Percentiles rank a stretch among this genome's conserved stretches.
Evolutionary conservation across 2,113 vertebrate genomes (phyloP).

Genomic region (Setophaga petechia): DNA sequence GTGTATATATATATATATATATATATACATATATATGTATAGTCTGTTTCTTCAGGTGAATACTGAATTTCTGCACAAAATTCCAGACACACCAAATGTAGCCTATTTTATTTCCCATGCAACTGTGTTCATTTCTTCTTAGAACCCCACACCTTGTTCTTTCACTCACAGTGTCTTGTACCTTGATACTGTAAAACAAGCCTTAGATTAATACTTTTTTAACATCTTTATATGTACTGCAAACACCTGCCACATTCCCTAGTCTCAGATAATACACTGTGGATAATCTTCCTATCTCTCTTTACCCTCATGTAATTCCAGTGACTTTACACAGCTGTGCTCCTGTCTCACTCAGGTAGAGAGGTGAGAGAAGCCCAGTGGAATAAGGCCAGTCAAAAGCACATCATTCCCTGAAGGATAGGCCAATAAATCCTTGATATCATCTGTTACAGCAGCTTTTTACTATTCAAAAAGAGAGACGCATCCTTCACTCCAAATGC

Average conservation of each 20-base stretch:
- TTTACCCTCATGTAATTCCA: neutral
- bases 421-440: neutral
- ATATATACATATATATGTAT: no score
- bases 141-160: neutral
- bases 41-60: neutral
- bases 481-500: neutral
- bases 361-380: neutral
- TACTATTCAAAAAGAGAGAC: conserved; percentile 42
- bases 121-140: neutral
- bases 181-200: neutral
- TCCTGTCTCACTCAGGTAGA: neutral
- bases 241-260: neutral
- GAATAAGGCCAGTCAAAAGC: neutral
- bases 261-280: neutral
- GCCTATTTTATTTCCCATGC: neutral
- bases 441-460: neutral
- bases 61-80: neutral
- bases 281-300: neutral
- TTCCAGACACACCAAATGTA: neutral
- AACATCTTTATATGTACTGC: neutral
- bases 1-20: no score
- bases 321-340: neutral
- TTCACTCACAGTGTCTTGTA: neutral
- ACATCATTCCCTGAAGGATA: neutral
- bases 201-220: neutral